Evolutionary conservation across 2,888 invertebrate genomes (phyloP), one percentile per base, ranked within the genome.

Genomic region (Yponomeuta sedellus): DNA sequence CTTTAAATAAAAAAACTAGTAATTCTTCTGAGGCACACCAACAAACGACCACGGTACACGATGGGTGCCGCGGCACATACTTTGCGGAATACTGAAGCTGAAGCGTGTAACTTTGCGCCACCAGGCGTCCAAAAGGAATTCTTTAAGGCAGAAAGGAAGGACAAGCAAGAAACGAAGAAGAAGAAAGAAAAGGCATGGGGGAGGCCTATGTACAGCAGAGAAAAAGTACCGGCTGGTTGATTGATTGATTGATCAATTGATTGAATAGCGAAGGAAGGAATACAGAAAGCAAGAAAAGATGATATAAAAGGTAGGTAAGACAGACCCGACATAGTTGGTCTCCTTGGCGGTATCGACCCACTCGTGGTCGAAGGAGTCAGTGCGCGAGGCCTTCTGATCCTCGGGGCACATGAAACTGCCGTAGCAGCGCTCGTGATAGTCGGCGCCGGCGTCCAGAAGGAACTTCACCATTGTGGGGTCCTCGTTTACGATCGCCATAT

Each of bases 391-490:
- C 82, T 99, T 99, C 85, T 99, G 99, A 83, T 99, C 99, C 80
- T 99, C 99, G 0, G 99, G 97, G 69, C 97, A 97, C 96, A 99
- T 99, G 81, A 99, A 99, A 79, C 97, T 96, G 0, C 99, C 99
- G 74, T 94, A 95, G 79, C 98, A 98, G n/a, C 98, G 92, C 81
- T 98, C 97, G 78, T 97, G 95, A 69, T 97, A 96, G 83, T 99
- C 95, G 0, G 97, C 98, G 0, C 97, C 97, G 25, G 97, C 95
- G 82, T 98, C 97, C 64, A 99, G 85, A 5, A 99, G 91, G 81
- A 95, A 98, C 87, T 98, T 98, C 6, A 99, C 99, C 97, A 99
- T 98, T 0, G 97, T 95, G 0, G 98, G 98, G 81, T 99, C 99
- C 81, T 99, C 99, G 85, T 99, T 99, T 0, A 99, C 98, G 72